Conservation (phyloP, 2,797 vertebrate genomes). For the Huso huso region DNA sequence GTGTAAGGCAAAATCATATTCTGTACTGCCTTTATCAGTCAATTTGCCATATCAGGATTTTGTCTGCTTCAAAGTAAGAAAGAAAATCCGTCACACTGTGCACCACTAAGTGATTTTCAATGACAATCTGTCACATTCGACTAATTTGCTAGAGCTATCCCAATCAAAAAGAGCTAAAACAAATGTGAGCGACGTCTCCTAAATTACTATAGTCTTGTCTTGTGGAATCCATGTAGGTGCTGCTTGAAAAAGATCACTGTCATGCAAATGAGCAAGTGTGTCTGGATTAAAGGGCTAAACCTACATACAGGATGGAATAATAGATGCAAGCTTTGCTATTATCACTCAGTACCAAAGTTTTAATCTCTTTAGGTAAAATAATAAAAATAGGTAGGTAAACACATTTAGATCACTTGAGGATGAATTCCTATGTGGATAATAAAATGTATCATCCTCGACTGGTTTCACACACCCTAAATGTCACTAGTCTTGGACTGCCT, state of each 20-base stretch:
- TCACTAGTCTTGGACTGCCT: no score
- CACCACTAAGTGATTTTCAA: constrained; percentile 7
- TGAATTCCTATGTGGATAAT: no score
- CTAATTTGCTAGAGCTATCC: not conserved
- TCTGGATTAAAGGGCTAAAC: not conserved
- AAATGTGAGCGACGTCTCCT: not conserved
- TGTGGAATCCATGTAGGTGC: not conserved
- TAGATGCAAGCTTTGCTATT: no score
- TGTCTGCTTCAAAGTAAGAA: not conserved
- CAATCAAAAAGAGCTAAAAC: not conserved
- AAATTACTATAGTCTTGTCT: not conserved
- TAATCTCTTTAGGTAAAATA: no score
- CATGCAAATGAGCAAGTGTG: not conserved
- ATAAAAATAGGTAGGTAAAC: no score
- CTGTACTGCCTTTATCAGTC: constrained; percentile 1
- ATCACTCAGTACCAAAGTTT: no score
- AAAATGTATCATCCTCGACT: no score
- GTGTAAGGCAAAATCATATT: not conserved
- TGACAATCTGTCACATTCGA: constrained; percentile 1
- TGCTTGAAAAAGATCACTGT: not conserved
- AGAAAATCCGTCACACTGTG: not conserved
- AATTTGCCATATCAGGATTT: constrained; percentile 7
- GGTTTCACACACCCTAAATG: no score
- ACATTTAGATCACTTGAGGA: no score
- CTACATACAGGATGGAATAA: not conserved